Evolutionary conservation across 1,140 invertebrate genomes (phyloP), one percentile per base, ranked within the genome.

Genomic region (Agraylea sexmaculata): DNA sequence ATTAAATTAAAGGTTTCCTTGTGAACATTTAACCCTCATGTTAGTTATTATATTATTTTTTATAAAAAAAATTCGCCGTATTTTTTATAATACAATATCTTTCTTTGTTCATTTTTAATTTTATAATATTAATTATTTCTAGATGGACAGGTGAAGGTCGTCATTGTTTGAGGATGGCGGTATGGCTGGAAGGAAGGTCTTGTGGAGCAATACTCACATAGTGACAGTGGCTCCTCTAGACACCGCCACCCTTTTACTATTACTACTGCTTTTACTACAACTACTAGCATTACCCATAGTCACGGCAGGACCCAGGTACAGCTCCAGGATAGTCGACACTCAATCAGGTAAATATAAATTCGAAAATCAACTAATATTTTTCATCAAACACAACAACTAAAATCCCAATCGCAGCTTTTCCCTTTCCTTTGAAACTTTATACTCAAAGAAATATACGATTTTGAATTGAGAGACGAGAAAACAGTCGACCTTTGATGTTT

Each of bases 321-420:
- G 67, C 50, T 68, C 67, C 8, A 47, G 69, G 15, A 67, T 73
- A 11, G 69, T 74, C 0, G 64, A 66, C 18, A 75, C 70, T 6
- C 62, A 72, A 50, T 68, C 72, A 37, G 75, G 75, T 46, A n/a
- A 40, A 25, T 45, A 18, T n/a, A n/a, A n/a, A n/a, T n/a, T n/a
- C n/a, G n/a, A n/a, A n/a, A n/a, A n/a, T n/a, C n/a, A n/a, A n/a
- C n/a, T n/a, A n/a, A n/a, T n/a, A n/a, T n/a, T n/a, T n/a, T n/a
- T n/a, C n/a, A n/a, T n/a, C n/a, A n/a, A n/a, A n/a, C n/a, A n/a
- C n/a, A n/a, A n/a, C n/a, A n/a, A n/a, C n/a, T n/a, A n/a, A n/a
- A n/a, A n/a, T n/a, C n/a, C n/a, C n/a, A n/a, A n/a, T n/a, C n/a
- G n/a, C n/a, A n/a, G n/a, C n/a, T n/a, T n/a, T n/a, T n/a, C n/a